Evolutionary conservation across 2,888 invertebrate genomes (phyloP).

Genomic region (Aphidoletes aphidimyza): DNA sequence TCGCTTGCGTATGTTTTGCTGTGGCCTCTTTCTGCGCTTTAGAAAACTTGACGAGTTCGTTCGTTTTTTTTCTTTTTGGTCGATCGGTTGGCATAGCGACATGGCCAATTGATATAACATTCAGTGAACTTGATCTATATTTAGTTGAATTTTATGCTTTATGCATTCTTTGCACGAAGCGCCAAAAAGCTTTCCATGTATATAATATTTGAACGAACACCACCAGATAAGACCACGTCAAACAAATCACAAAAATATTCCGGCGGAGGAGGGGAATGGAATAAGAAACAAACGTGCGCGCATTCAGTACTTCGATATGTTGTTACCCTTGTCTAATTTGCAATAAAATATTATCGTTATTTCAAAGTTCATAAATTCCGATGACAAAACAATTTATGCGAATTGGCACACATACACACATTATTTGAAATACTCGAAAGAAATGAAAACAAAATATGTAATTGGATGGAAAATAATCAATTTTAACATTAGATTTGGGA

Average conservation of each 20-base stretch:
- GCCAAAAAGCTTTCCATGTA: too few relatives aligned
- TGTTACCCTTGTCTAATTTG: too few relatives aligned
- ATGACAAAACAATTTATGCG: not conserved
- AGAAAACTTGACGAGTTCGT: not conserved
- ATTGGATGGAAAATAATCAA: not conserved
- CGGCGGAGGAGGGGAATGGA: too few relatives aligned
- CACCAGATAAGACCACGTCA: too few relatives aligned
- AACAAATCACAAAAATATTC: too few relatives aligned
- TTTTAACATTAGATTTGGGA: not conserved
- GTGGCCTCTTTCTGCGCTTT: too few relatives aligned
- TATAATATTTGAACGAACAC: too few relatives aligned
- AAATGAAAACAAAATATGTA: not conserved
- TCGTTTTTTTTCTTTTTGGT: not conserved
- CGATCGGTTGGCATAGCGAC: not conserved
- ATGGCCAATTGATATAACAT: constrained; percentile 4
- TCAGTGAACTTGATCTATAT: constrained; percentile 53
- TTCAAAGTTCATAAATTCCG: not conserved
- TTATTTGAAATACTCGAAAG: not conserved
- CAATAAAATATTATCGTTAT: not conserved
- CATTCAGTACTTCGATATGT: too few relatives aligned
- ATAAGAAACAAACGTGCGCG: too few relatives aligned
- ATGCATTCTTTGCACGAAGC: constrained; percentile 8
- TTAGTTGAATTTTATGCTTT: not conserved
- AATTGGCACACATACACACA: not conserved
- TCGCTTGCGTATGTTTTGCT: not conserved